Conservation (phyloP, 1,140 invertebrate species). For the Brachionus angularis region DNA sequence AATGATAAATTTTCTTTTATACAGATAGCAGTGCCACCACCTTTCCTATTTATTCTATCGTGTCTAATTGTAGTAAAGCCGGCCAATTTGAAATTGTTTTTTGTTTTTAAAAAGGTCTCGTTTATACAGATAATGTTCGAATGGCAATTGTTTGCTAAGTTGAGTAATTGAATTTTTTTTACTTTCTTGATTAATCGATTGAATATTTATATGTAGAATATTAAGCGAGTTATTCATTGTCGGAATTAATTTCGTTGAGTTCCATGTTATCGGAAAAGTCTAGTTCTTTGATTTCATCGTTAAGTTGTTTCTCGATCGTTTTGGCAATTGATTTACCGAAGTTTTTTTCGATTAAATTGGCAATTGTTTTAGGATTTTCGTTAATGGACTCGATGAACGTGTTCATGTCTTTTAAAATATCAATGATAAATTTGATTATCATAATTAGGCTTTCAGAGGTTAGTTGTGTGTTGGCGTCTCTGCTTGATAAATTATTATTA, state of each 20-base stretch:
- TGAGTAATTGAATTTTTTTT: not conserved
- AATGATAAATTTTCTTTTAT: not conserved
- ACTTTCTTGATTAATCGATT: not conserved
- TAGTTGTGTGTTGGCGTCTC: slow-evolving; percentile 10
- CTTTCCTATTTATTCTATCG: not conserved
- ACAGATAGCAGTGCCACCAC: not conserved
- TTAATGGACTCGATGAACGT: not conserved
- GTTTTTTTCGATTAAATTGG: not conserved
- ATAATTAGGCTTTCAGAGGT: not conserved
- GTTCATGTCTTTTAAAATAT: not conserved
- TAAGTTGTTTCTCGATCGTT: not conserved
- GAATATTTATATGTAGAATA: not conserved
- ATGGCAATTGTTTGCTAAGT: not conserved
- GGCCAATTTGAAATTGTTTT: not conserved
- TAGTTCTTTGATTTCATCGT: not conserved
- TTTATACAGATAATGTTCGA: not conserved
- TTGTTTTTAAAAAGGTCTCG: slow-evolving; percentile 1
- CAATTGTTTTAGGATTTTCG: not conserved
- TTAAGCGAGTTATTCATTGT: no score
- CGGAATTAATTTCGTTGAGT: no score
- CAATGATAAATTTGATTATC: not conserved
- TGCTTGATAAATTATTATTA: no score
- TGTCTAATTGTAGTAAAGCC: not conserved
- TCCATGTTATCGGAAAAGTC: no score
- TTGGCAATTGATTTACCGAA: not conserved